Percentiles rank a stretch among this genome's conserved stretches.
phyloP scores from a whole-genome alignment of 2,797 vertebrate genomes.

The Rhinoraja longicauda region DNA sequence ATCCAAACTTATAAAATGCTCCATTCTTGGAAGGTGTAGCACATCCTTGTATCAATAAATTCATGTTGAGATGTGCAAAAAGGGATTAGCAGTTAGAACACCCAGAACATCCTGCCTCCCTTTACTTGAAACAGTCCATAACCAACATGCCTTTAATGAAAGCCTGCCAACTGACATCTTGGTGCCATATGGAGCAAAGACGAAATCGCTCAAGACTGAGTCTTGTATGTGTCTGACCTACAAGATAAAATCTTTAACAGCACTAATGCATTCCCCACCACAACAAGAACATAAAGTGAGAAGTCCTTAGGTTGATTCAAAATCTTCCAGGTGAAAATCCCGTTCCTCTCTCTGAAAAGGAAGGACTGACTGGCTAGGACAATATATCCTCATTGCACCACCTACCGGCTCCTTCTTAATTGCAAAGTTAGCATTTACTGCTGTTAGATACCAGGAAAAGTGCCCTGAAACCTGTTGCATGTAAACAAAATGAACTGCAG shows the following conservation, averaged over 20 bases:
- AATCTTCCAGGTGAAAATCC: not conserved
- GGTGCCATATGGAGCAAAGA: not conserved
- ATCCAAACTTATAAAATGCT: not conserved
- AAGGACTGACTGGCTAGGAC: not conserved
- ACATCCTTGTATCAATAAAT: not conserved
- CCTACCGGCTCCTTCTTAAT: not conserved
- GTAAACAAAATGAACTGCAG: not conserved
- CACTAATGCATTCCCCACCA: not conserved
- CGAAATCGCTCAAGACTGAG: not conserved
- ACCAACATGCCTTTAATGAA: not conserved
- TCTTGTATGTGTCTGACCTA: not conserved
- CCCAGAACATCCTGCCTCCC: not conserved
- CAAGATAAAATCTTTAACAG: not conserved
- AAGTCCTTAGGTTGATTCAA: not conserved
- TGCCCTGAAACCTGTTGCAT: not conserved
- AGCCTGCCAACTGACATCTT: not conserved
- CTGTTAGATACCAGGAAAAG: not conserved
- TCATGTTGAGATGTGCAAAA: not conserved
- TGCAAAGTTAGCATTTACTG: not conserved
- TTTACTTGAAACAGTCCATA: not conserved
- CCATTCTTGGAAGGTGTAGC: not conserved
- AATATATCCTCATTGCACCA: not conserved
- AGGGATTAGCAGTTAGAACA: not conserved
- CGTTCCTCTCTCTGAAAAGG: too few species aligned
- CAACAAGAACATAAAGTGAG: not conserved